phyloP scores from a whole-genome alignment of 2,797 vertebrate genomes.

The Pterois miles region DNA sequence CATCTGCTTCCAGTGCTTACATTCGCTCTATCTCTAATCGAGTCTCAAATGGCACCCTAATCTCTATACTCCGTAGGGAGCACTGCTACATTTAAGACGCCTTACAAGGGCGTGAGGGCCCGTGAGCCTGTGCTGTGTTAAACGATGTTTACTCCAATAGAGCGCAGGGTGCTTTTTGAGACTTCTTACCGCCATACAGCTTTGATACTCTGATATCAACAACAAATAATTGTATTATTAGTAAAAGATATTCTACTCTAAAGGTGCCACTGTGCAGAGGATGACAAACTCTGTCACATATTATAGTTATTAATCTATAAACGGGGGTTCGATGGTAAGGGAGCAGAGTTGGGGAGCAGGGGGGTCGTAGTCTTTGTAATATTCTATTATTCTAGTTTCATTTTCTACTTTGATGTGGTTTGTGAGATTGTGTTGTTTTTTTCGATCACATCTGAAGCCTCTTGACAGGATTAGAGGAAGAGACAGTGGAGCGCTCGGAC shows the following conservation, averaged over 20 bases:
- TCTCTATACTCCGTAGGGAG: conserved; percentile 52
- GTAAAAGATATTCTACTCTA: conserved; percentile 75
- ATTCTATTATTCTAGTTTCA: conserved; percentile 75
- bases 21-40: conserved; percentile 53
- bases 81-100: conserved; percentile 63
- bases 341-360: conserved; percentile 56
- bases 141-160: conserved; percentile 68
- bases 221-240: conserved; percentile 79
- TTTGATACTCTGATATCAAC: conserved; percentile 76
- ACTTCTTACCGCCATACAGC: conserved; percentile 72
- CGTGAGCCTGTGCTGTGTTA: conserved; percentile 51
- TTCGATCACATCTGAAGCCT: conserved; percentile 64
- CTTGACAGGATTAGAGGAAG: conserved; percentile 42
- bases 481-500: conserved; percentile 46
- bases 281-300: conserved; percentile 75
- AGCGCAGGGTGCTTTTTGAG: conserved; percentile 72
- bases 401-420: conserved; percentile 80
- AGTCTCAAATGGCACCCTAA: conserved; percentile 73
- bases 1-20: conserved; percentile 76
- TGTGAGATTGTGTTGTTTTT: conserved; percentile 78
- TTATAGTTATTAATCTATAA: conserved; percentile 74
- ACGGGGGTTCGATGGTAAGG: conserved; percentile 34
- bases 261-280: conserved; percentile 82
- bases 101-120: conserved; percentile 56
- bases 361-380: conserved; percentile 78